Percentiles rank a stretch among this genome's conserved stretches.
Conservation (phyloP, 2,113 vertebrate genomes). For the Columbina picui region DNA sequence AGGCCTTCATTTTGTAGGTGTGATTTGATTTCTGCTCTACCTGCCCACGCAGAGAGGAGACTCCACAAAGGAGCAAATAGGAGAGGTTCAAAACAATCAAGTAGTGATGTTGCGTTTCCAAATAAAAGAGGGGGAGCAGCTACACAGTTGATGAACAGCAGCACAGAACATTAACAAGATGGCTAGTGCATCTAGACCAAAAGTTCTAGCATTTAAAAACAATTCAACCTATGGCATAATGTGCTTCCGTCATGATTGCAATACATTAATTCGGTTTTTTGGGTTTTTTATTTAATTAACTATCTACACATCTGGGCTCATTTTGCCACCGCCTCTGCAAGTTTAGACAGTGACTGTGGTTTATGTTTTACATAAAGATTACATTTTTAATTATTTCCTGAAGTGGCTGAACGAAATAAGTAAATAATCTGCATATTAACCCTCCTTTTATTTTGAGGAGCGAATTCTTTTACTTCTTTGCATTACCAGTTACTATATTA, state of each 20-base stretch:
- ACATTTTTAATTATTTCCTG: background rate
- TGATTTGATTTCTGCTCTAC: background rate
- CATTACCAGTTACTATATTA: background rate
- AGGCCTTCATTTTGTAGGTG: background rate
- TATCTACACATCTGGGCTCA: background rate
- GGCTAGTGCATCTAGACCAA: background rate
- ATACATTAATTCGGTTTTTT: background rate
- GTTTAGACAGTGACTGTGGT: background rate
- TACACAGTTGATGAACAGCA: background rate
- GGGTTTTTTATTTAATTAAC: background rate
- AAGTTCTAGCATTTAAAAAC: background rate
- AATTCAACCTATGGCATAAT: background rate
- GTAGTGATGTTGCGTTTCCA: fast-evolving
- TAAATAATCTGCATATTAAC: background rate
- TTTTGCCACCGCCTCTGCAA: background rate
- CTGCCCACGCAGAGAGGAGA: background rate
- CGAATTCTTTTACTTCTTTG: background rate
- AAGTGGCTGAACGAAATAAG: background rate
- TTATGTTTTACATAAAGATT: background rate
- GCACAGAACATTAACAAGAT: background rate
- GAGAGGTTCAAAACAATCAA: background rate
- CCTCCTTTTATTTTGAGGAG: background rate
- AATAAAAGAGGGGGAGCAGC: background rate
- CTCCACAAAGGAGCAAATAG: background rate
- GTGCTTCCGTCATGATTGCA: background rate